Evolutionary conservation across 2,113 vertebrate species (phyloP).

Genomic region (Pagrus major): DNA sequence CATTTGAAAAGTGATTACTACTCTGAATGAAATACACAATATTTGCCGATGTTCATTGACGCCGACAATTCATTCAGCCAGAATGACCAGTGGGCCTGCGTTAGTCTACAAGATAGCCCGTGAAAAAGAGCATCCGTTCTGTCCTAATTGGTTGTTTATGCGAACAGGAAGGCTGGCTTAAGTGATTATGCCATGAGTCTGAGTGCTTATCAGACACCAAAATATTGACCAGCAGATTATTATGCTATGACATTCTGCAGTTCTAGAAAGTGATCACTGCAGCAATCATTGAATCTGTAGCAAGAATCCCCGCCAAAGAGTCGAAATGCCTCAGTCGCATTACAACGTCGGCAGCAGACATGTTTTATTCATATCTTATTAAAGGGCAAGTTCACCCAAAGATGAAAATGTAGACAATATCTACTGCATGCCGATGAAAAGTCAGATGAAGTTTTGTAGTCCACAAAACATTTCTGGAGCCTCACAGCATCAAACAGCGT

Average conservation of each 20-base stretch:
- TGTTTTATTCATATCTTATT: too few species aligned
- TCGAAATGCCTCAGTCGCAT: background rate
- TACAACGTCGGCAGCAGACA: too few species aligned
- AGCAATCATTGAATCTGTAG: background rate
- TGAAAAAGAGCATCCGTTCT: background rate
- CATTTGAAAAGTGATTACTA: background rate
- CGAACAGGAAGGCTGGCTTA: background rate
- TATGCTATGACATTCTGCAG: too few species aligned
- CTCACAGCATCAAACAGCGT: too few species aligned
- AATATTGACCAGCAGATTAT: background rate
- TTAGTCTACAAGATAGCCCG: background rate
- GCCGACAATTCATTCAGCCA: background rate
- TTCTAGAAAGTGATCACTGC: too few species aligned
- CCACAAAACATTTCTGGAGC: too few species aligned
- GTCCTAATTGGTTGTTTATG: background rate
- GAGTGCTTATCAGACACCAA: background rate
- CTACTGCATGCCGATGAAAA: too few species aligned
- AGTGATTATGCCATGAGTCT: too few species aligned
- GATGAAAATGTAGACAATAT: too few species aligned
- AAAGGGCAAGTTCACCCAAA: too few species aligned
- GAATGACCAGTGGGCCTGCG: background rate
- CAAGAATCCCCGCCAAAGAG: background rate
- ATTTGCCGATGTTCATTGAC: background rate
- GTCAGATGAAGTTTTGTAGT: too few species aligned
- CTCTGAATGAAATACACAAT: background rate